phyloP scores from a whole-genome alignment of 2,888 invertebrate genomes.

The Myopa testacea region DNA sequence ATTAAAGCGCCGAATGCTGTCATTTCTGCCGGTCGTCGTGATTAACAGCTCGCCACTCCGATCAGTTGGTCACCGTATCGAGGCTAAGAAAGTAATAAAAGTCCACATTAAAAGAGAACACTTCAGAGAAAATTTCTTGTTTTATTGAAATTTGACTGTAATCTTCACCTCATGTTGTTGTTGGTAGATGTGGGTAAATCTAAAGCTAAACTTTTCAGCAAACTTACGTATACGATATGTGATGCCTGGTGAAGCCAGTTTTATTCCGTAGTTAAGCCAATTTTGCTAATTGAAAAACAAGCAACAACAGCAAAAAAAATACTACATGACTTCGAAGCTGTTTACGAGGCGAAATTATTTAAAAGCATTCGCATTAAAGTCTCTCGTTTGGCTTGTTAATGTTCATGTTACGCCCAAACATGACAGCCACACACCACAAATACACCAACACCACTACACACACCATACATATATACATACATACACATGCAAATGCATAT shows the following conservation, averaged over 20 bases:
- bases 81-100: constrained; percentile 1
- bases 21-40: neutral
- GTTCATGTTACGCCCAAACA: constrained; percentile 31
- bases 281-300: neutral
- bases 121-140: constrained; percentile 8
- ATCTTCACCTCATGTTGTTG: neutral
- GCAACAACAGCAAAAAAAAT: neutral
- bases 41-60: neutral
- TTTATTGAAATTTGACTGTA: too few relatives aligned
- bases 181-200: neutral
- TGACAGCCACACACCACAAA: constrained; percentile 30
- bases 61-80: neutral
- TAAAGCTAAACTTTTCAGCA: neutral
- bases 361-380: constrained; percentile 30
- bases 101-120: neutral
- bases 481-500: neutral
- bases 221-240: neutral
- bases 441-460: neutral
- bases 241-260: neutral
- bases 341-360: too few relatives aligned
- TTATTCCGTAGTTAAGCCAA: neutral
- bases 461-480: neutral
- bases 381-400: constrained; percentile 24
- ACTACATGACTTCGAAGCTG: too few relatives aligned
- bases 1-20: neutral